Evolutionary conservation across 2,113 vertebrate genomes (phyloP).

Genomic region (Neogale vison): DNA sequence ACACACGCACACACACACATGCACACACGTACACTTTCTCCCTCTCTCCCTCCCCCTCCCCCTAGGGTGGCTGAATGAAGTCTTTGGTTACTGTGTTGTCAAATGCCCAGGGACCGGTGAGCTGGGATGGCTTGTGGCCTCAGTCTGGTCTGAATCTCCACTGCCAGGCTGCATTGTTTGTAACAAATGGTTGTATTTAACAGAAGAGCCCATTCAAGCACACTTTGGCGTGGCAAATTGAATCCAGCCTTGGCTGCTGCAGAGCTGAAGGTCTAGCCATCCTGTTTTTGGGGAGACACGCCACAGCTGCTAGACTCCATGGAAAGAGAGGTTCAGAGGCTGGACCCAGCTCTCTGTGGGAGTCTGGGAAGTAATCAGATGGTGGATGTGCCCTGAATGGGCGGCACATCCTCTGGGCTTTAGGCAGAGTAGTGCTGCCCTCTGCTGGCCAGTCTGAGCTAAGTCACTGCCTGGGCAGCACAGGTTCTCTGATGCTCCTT

Average conservation of each 20-base stretch:
- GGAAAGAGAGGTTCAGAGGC: background rate
- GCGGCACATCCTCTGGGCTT: background rate
- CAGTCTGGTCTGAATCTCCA: constrained; percentile 1
- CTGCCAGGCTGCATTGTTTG: background rate
- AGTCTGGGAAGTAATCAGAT: fast-evolving
- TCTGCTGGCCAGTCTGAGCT: constrained; percentile 78
- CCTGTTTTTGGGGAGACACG: background rate
- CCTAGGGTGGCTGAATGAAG: background rate
- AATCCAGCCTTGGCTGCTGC: background rate
- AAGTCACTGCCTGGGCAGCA: background rate
- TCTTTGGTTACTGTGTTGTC: background rate
- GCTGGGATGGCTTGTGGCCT: background rate
- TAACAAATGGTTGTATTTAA: background rate
- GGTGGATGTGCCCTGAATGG: background rate
- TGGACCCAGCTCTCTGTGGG: background rate
- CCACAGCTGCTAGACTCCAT: background rate
- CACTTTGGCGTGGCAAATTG: background rate
- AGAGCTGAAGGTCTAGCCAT: background rate
- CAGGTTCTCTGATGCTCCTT: fast-evolving
- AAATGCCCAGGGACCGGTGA: background rate
- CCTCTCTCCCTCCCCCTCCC: too few relatives aligned
- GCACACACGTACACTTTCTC: background rate
- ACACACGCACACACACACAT: too few relatives aligned
- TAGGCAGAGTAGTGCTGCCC: constrained; percentile 78
- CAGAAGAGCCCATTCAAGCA: background rate